Percentiles rank a stretch among this genome's conserved stretches.
Evolutionary conservation across 2,113 vertebrate genomes (phyloP).

Genomic region (Gadus chalcogrammus): DNA sequence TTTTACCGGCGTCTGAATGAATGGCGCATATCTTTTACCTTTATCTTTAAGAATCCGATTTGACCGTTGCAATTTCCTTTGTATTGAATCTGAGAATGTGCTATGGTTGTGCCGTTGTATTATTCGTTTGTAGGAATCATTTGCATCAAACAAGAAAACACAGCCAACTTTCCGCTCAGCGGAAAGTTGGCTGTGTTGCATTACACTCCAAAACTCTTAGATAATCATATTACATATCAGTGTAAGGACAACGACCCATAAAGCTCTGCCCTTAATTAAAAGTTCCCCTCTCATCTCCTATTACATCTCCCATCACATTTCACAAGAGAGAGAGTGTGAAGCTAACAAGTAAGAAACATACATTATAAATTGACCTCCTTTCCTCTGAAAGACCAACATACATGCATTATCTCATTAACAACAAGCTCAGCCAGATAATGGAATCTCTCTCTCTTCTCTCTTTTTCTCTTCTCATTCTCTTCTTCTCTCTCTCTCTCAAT

Average conservation of each 20-base stretch:
- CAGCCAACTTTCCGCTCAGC: background rate
- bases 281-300: slow-evolving; percentile 22
- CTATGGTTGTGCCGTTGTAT: too few relatives aligned
- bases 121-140: slow-evolving; percentile 12
- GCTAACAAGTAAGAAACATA: slow-evolving; percentile 42
- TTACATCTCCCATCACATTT: slow-evolving; percentile 35
- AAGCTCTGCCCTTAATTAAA: slow-evolving; percentile 37
- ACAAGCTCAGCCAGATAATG: slow-evolving; percentile 6
- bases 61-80: too few relatives aligned
- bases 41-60: too few relatives aligned
- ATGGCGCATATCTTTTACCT: too few relatives aligned
- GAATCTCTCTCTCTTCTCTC: background rate
- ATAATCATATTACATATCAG: slow-evolving; percentile 21
- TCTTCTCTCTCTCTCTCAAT: too few relatives aligned
- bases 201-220: slow-evolving; percentile 9
- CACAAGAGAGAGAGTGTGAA: slow-evolving; percentile 5
- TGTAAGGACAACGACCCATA: slow-evolving; percentile 29
- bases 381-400: slow-evolving; percentile 26
- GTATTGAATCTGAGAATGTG: too few relatives aligned
- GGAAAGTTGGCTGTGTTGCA: background rate
- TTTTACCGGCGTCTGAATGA: too few relatives aligned
- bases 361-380: slow-evolving; percentile 41
- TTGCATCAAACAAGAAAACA: slow-evolving; percentile 18
- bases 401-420: slow-evolving; percentile 32
- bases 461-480: slow-evolving; percentile 1